phyloP scores from a whole-genome alignment of 2,113 vertebrate species.

The Heloderma charlesbogerti region DNA sequence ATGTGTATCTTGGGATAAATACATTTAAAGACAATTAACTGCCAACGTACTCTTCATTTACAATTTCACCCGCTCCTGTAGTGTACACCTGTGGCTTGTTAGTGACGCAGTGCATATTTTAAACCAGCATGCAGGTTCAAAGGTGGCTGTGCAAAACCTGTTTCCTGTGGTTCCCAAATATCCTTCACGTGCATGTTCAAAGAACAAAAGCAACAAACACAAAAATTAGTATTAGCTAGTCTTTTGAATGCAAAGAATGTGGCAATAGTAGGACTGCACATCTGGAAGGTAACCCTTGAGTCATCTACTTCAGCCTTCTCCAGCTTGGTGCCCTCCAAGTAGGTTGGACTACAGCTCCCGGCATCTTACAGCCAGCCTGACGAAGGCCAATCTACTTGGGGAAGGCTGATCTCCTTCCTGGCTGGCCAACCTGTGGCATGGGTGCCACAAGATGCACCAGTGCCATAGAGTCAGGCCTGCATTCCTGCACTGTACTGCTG shows the following conservation, averaged over 20 bases:
- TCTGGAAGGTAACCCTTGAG: neutral
- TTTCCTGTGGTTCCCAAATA: constrained; percentile 58
- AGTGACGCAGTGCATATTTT: constrained; percentile 65
- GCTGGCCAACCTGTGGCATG: neutral
- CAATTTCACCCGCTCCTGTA: constrained; percentile 69
- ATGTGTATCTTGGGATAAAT: constrained; percentile 77
- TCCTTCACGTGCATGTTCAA: constrained; percentile 46
- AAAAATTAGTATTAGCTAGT: neutral
- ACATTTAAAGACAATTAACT: constrained; percentile 81
- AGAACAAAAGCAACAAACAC: constrained; percentile 47
- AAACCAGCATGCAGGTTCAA: constrained; percentile 73
- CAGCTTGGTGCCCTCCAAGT: no score
- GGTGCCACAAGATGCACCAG: neutral
- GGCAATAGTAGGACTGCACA: neutral
- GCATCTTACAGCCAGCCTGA: no score
- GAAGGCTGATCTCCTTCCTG: neutral
- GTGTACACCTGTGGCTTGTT: constrained; percentile 80
- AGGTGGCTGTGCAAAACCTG: constrained; percentile 71
- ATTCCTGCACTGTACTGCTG: neutral
- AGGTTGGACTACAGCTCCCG: no score
- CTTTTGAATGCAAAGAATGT: constrained; percentile 11
- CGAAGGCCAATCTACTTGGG: neutral
- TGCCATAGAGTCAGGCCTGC: neutral
- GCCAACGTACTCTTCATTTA: constrained; percentile 71
- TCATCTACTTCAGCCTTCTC: neutral